Percentiles rank a stretch among this genome's conserved stretches.
Conservation (phyloP, 2,888 invertebrate genomes). For the Pogonocherus hispidulus region DNA sequence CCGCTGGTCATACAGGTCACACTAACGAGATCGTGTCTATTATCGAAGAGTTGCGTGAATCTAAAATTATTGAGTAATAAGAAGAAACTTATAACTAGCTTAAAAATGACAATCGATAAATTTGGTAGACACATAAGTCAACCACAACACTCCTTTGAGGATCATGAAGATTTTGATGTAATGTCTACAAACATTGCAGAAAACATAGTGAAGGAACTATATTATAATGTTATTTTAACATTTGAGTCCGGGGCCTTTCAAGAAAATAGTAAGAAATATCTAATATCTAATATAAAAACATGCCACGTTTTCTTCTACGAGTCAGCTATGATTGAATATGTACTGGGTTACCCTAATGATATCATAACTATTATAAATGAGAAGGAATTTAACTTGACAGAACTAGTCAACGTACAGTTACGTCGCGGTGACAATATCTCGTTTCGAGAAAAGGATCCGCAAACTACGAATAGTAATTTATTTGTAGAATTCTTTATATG, state of each 20-base stretch:
- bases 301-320: too few relatives aligned
- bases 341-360: too few relatives aligned
- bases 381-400: too few relatives aligned
- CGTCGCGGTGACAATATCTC: too few relatives aligned
- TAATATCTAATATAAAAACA: too few relatives aligned
- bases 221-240: not conserved
- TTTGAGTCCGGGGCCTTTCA: not conserved
- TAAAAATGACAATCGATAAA: constrained; percentile 13
- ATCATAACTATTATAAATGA: too few relatives aligned
- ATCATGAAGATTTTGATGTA: not conserved
- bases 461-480: not conserved
- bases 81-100: not conserved
- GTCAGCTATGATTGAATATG: too few relatives aligned
- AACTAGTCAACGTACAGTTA: too few relatives aligned
- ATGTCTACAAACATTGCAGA: not conserved
- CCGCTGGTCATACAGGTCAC: not conserved
- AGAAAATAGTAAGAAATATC: too few relatives aligned
- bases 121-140: constrained; percentile 7
- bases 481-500: too few relatives aligned
- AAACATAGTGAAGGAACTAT: not conserved
- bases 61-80: not conserved
- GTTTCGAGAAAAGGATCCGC: too few relatives aligned
- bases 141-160: not conserved
- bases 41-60: not conserved
- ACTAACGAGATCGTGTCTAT: not conserved